These are phyloP conservation scores for Cynodonichthys magdalenae DNA, from an alignment of 2,797 vertebrate species.

Conservation along the genomic window DNA sequence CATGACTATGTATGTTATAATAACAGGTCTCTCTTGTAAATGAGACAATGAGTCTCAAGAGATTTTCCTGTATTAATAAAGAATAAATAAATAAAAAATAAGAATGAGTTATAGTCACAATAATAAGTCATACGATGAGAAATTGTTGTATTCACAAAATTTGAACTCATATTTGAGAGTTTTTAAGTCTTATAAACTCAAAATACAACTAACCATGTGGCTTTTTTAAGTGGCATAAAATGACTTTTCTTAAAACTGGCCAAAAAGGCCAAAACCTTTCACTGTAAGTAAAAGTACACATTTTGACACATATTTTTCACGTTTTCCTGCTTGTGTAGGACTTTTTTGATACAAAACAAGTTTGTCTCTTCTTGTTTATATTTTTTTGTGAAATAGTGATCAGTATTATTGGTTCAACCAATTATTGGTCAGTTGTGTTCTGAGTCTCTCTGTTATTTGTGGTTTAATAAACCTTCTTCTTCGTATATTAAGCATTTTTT, in stretches of 20 bases:
- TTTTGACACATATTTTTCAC: constrained; percentile 21
- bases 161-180: too few species aligned
- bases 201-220: too few species aligned
- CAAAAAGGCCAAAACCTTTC: neutral
- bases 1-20: too few species aligned
- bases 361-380: constrained; percentile 21
- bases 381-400: constrained; percentile 30
- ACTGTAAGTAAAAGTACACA: constrained; percentile 3
- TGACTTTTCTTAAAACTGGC: neutral
- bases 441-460: constrained; percentile 77
- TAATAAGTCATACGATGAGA: too few species aligned
- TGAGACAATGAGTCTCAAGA: too few species aligned
- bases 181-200: too few species aligned
- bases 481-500: neutral
- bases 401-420: constrained; percentile 23
- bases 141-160: too few species aligned
- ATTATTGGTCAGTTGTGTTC: constrained; percentile 35
- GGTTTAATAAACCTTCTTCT: constrained; percentile 54
- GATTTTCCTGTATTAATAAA: too few species aligned
- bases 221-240: too few species aligned
- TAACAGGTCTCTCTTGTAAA: too few species aligned
- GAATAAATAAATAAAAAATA: too few species aligned
- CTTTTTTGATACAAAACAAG: constrained; percentile 44
- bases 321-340: constrained; percentile 6
- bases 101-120: too few species aligned